These are phyloP conservation scores for Lithobates sylvaticus DNA, from an alignment of 2,797 vertebrate genomes.

Conservation along the genomic window DNA sequence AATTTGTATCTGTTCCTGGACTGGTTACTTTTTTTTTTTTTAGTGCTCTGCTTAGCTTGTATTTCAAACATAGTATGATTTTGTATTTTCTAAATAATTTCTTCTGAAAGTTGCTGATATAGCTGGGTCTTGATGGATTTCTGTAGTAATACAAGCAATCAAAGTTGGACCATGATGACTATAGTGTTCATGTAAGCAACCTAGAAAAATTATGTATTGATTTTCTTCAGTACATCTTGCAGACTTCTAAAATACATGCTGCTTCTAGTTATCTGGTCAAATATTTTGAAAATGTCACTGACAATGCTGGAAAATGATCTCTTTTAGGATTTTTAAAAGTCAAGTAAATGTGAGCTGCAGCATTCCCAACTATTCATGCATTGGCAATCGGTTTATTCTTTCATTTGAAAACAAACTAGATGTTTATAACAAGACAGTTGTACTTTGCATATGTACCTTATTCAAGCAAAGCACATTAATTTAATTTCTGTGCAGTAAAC, in stretches of 20 bases:
- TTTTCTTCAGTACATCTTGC: constrained; percentile 26
- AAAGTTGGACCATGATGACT: constrained; percentile 11
- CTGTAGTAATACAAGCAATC: constrained; percentile 2
- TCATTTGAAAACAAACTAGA: not conserved
- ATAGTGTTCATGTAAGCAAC: constrained; percentile 43
- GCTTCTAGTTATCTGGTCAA: constrained; percentile 23
- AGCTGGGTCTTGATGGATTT: not conserved
- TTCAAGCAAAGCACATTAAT: too few species aligned
- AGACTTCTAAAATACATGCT: constrained; percentile 32
- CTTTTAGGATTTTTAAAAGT: not conserved
- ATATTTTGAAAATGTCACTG: constrained; percentile 48
- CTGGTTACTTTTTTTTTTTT: too few species aligned
- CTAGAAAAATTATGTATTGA: constrained; percentile 43
- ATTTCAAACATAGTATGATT: not conserved
- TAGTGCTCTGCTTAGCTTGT: not conserved
- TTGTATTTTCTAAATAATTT: not conserved
- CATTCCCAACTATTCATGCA: not conserved
- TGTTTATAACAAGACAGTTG: not conserved
- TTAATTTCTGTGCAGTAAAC: too few species aligned
- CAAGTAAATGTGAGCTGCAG: not conserved
- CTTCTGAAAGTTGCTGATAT: not conserved
- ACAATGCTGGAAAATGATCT: constrained; percentile 12
- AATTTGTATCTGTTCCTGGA: too few species aligned
- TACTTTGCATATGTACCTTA: too few species aligned
- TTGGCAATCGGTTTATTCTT: not conserved